Evolutionary conservation across 2,888 invertebrate species (phyloP), one percentile per base, ranked within the genome.

Genomic region (Polydrusus tereticollis): DNA sequence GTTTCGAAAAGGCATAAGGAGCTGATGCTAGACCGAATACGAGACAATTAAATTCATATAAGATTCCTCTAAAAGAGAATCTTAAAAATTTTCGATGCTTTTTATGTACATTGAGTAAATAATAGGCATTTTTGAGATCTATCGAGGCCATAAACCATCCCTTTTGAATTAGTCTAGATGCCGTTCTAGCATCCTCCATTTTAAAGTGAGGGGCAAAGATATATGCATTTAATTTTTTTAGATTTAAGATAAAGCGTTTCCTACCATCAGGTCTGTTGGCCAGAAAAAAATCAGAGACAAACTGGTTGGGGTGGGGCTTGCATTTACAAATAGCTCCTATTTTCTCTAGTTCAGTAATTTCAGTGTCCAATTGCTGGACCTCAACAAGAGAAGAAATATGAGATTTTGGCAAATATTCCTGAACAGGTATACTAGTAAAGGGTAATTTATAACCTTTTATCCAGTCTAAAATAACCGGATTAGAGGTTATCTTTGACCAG

Each of bases 1-100:
- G 21, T 63, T 82, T 81, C n/a, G 80, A 80, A 72, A 81, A 80
- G 6, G 77, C 60, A 50, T 57, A 79, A 12, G 81, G 79, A 1
- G 76, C 76, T 16, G 76, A 65, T 3, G 72, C 76, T 7, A 80
- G 29, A 7, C 79, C 79, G 57, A 80, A 80, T 5, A 79, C 79
- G 6, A 79, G 57, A 23, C 76, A 78, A 1, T 41, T 70, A 68
- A 79, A 81, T 57, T 79, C 75, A 57, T 71, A 80, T 1, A 76
- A 10, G 18, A 64, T 70, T 0, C 41, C 63, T 5, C 74, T n/a
- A 63, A 77, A 80, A 2, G 18, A 6, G 52, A 80, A 80, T 1
- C 78, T 52, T 50, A 80, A 65, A 55, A 36, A 77, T 43, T 78
- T 80, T 67, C 71, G 69, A 69, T 63, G 18, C 12, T 67, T 33